Percentiles rank a stretch among this genome's conserved stretches.
Conservation (phyloP, 2,888 invertebrate genomes). For the Cataglyphis cursor region DNA sequence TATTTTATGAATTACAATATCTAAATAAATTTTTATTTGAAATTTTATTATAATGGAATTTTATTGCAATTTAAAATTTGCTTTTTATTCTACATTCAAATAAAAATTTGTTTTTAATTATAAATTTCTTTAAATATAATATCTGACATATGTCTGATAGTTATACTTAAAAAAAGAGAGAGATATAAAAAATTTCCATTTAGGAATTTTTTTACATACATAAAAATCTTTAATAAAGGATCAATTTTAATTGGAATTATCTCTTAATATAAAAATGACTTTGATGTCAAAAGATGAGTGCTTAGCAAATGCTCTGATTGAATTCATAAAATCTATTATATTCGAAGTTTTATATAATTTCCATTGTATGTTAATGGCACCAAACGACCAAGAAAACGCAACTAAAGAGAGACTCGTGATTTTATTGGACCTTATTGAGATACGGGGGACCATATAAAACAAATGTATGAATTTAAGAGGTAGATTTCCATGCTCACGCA, state of each 20-base stretch:
- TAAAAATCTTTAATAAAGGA: neutral
- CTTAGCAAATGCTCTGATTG: neutral
- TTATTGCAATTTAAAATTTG: neutral
- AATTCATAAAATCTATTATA: neutral
- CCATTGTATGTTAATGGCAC: constrained; percentile 42
- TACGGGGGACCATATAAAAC: constrained; percentile 78
- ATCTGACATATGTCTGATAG: no score
- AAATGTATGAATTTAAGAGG: constrained; percentile 71
- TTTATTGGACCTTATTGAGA: constrained; percentile 74
- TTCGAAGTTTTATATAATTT: constrained; percentile 8
- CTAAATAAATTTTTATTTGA: neutral
- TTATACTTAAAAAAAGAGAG: neutral
- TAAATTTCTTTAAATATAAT: no score
- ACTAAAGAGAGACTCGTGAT: constrained; percentile 67
- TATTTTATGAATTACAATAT: neutral
- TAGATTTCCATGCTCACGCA: constrained; percentile 57
- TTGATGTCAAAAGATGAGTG: neutral
- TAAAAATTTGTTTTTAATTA: neutral
- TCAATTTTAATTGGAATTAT: neutral
- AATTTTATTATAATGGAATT: neutral
- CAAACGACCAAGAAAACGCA: constrained; percentile 66
- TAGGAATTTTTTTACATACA: neutral
- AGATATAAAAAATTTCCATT: neutral
- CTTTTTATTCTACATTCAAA: neutral
- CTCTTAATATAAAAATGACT: neutral